Base-by-base conservation (phyloP, 1,140 invertebrate species). In the Pomacea maculata region DNA sequence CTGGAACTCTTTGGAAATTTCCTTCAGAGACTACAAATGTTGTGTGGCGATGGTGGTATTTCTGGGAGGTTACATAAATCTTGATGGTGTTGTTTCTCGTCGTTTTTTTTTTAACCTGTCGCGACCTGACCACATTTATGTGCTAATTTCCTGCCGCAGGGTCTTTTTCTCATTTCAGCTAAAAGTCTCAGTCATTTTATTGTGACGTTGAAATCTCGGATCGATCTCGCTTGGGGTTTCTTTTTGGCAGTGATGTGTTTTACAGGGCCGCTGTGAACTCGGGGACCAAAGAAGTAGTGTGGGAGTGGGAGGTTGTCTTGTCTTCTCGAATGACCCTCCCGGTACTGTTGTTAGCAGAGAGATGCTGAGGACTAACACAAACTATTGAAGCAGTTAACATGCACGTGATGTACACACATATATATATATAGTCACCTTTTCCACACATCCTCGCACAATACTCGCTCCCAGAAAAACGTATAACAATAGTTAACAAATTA, bases 171-270 rank as follows among this genome's bases (percentile, higher is more conserved):
- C 70, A 65, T 81, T 70, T 67, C 55, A 70, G 45, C 67, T 70
- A 77, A 78, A n/a, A 81, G 52, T 77, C 55, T 81, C 64, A 64
- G 74, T 61, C 45, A 64, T 45, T 45, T 45, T 64, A 81, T 78
- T 67, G 61, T 77, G 63, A 77, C 14, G 34, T 78, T 78, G 29
- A 14, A n/a, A 29, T 72, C 21, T 72, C 11, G 7, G 25, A 65
- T 78, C 61, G n/a, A 45, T 25, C 11, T 2, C 11, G 15, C 10
- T 29, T 71, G 19, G 34, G 19, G 11, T 34, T 45, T 79, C 15
- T 65, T 45, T 52, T n/a, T 71, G 61, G 19, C 7, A 25, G 19
- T 61, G 63, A 17, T 17, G 34, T 14, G 25, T 71, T 21, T 11
- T 71, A 29, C 34, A 45, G 34, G 34, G 34, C 3, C 34, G 34